Evolutionary conservation across 2,888 invertebrate genomes (phyloP).

Genomic region (Theodoxus fluviatilis): DNA sequence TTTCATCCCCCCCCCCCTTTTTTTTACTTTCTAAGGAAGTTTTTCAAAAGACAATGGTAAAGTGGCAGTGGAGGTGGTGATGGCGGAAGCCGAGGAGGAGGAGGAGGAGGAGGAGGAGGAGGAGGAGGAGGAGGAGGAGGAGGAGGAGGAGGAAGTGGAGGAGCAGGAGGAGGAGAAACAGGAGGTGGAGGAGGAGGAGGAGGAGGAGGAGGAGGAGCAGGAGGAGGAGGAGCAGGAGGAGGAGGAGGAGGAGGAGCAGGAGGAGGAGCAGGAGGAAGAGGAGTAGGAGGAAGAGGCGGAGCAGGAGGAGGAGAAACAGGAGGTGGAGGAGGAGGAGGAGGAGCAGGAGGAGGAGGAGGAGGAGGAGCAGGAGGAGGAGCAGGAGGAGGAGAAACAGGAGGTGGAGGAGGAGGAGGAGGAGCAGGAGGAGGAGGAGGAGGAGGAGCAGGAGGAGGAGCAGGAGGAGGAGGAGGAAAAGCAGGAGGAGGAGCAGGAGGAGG

Average conservation of each 20-base stretch:
- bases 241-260: background rate
- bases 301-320: background rate
- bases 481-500: background rate
- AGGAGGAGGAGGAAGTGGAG: background rate
- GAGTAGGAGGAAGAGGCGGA: background rate
- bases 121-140: background rate
- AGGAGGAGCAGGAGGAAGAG: background rate
- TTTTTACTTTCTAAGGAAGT: too few relatives aligned
- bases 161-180: background rate
- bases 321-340: background rate
- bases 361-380: background rate
- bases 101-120: background rate
- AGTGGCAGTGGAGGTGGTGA: background rate
- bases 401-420: background rate
- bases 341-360: constrained; percentile 70
- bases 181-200: background rate
- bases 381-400: constrained; percentile 69
- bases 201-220: background rate
- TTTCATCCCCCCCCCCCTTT: too few relatives aligned
- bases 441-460: background rate
- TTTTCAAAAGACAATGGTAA: too few relatives aligned
- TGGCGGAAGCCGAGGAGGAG: background rate
- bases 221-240: background rate
- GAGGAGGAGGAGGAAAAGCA: background rate
- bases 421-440: too few relatives aligned